phyloP scores from a whole-genome alignment of 2,888 invertebrate species.

The Netelia melanura region DNA sequence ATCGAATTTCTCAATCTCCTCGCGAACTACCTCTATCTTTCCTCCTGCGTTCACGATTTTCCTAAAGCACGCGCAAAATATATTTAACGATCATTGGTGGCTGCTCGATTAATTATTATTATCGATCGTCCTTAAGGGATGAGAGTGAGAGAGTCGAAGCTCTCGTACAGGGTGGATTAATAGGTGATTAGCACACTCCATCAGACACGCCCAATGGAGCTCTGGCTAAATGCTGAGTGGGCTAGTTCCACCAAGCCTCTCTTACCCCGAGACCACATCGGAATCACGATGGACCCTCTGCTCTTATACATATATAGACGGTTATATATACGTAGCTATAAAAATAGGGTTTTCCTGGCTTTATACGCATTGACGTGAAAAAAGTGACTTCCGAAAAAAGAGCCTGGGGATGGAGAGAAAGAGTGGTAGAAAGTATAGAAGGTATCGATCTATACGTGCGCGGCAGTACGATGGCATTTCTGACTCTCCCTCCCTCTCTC shows the following conservation, averaged over 20 bases:
- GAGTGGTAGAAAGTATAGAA: conserved; percentile 46
- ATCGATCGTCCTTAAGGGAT: conserved; percentile 19
- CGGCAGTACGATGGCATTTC: conserved; percentile 53
- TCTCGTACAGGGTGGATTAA: conserved; percentile 70
- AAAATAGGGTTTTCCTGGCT: conserved; percentile 28
- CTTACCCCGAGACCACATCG: background rate
- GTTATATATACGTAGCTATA: background rate
- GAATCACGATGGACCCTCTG: conserved; percentile 13
- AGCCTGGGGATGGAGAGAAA: conserved; percentile 9
- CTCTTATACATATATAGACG: conserved; percentile 20
- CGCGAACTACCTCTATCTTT: background rate
- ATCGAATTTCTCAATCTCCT: conserved; percentile 56
- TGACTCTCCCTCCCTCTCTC: conserved; percentile 20
- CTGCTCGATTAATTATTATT: conserved; percentile 68
- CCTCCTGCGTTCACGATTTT: background rate
- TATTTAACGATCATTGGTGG: conserved; percentile 42
- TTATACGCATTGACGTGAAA: conserved; percentile 51
- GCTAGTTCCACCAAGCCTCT: conserved; percentile 38
- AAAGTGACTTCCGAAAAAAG: conserved; percentile 63
- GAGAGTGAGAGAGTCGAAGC: conserved; percentile 7
- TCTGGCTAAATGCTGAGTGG: conserved; percentile 66
- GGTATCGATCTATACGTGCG: conserved; percentile 66
- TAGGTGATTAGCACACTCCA: conserved; percentile 79
- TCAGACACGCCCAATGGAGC: conserved; percentile 73
- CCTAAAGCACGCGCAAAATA: background rate